Base-by-base conservation (phyloP, 2,888 invertebrate species). In the Blera fallax region DNA sequence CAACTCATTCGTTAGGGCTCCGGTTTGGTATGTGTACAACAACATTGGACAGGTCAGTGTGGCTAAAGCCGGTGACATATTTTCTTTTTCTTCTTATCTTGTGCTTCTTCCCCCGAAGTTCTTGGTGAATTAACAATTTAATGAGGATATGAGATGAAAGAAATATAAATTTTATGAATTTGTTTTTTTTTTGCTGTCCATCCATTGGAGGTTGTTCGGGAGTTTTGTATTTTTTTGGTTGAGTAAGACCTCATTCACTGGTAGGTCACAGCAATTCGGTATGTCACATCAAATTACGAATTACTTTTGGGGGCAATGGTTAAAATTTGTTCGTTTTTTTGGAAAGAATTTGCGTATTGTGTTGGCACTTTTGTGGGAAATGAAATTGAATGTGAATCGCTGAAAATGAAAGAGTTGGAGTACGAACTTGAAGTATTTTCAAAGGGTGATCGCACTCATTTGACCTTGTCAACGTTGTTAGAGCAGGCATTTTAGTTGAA, bases 31-130 rank as follows among this genome's bases (percentile, higher is more conserved):
- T 81, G 43, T 58, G 65, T 69, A 62, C 80, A 62, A 48, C 72
- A 48, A 81, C 81, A 62, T 85, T 85, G 85, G 81, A 80, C 85
- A 85, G 85, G 85, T 85, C 85, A 85, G 85, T 85, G 67, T 85
- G 76, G 81, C 77, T 81, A 85, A 81, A 77, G 80, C 65, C 48
- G 81, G 72, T 81, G 85, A 81, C 81, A 85, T 84, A 84, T 74
- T 76, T 85, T 70, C 54, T 32, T 50, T 11, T 62, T 48, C 14
- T 56, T 67, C 11, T 40, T 43, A 65, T 24, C 29, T 58, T 34
- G 21, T 45, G 21, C 4, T 43, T 56, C 37, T 70, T 65, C 18
- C 34, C 60, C 60, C 64, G 16, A 34, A 69, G 43, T 76, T 65
- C 45, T 79, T 81, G 43, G 70, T 45, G 65, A 81, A 76, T 72